phyloP scores from a whole-genome alignment of 2,113 vertebrate species.

The Morone saxatilis region DNA sequence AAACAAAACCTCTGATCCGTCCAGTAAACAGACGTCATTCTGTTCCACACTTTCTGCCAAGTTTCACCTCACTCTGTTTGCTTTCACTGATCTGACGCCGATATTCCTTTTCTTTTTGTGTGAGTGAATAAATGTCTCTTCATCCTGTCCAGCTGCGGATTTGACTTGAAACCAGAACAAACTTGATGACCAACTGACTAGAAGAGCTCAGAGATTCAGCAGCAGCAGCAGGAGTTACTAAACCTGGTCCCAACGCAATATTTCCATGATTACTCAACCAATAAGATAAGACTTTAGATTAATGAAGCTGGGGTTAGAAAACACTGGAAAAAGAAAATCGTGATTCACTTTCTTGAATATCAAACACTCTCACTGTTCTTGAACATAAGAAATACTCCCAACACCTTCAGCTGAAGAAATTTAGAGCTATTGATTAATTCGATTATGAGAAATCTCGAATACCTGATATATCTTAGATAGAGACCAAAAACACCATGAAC shows the following conservation, averaged over 20 bases:
- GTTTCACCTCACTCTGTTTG: slow-evolving; percentile 59
- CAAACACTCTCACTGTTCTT: neutral
- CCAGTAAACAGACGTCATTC: slow-evolving; percentile 60
- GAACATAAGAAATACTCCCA: neutral
- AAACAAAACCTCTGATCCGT: slow-evolving; percentile 48
- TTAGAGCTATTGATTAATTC: too few relatives aligned
- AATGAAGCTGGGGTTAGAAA: too few relatives aligned
- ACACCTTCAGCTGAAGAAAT: neutral
- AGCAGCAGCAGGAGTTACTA: neutral
- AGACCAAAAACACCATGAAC: too few relatives aligned
- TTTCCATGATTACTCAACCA: neutral
- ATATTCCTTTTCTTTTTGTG: neutral
- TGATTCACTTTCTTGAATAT: neutral
- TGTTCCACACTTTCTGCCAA: slow-evolving; percentile 45
- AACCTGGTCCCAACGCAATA: neutral
- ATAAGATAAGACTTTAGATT: neutral
- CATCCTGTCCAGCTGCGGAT: slow-evolving; percentile 23
- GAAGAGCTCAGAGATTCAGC: too few relatives aligned
- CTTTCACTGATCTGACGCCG: slow-evolving; percentile 14
- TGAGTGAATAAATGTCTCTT: neutral
- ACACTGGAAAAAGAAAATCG: neutral
- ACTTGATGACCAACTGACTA: neutral
- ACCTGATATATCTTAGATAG: too few relatives aligned
- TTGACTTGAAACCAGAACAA: slow-evolving; percentile 16
- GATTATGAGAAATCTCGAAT: too few relatives aligned